These are phyloP conservation scores for Sycophaga agraensis DNA, from an alignment of 1,140 invertebrate genomes.

Conservation along the genomic window DNA sequence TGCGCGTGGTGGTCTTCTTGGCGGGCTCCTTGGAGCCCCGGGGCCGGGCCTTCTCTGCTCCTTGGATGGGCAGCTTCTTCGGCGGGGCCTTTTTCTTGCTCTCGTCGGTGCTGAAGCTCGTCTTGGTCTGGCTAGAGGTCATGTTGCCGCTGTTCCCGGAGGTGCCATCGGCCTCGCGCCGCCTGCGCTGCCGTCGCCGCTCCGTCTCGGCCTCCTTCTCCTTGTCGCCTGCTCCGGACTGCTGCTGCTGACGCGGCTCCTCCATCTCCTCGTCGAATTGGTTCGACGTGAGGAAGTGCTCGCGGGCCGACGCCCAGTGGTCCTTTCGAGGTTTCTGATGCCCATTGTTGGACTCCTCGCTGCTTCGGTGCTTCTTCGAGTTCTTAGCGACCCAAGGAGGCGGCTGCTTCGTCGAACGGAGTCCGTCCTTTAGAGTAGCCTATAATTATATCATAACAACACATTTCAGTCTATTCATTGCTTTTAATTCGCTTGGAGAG, in stretches of 20 bases:
- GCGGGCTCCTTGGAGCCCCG: neutral
- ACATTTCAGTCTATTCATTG: too few relatives aligned
- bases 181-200: conserved; percentile 41
- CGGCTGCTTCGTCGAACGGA: conserved; percentile 40
- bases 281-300: conserved; percentile 44
- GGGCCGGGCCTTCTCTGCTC: neutral
- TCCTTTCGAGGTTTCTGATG: conserved; percentile 46
- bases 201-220: conserved; percentile 39
- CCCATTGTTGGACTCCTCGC: conserved; percentile 46
- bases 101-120: conserved; percentile 27
- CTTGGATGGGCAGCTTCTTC: conserved; percentile 13
- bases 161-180: conserved; percentile 34
- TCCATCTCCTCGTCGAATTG: conserved; percentile 44
- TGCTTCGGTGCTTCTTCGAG: conserved; percentile 42
- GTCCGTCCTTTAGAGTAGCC: conserved; percentile 51
- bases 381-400: conserved; percentile 47
- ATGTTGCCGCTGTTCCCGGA: conserved; percentile 12
- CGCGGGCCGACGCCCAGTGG: conserved; percentile 53
- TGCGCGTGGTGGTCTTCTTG: conserved; percentile 13
- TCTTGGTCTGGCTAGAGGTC: conserved; percentile 21
- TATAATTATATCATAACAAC: too few relatives aligned
- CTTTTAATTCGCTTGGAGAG: too few relatives aligned
- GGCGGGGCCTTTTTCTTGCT: conserved; percentile 11
- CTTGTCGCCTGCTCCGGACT: conserved; percentile 34
- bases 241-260: neutral